Base-by-base conservation (phyloP, 2,113 vertebrate species). In the Dromas ardeola region DNA sequence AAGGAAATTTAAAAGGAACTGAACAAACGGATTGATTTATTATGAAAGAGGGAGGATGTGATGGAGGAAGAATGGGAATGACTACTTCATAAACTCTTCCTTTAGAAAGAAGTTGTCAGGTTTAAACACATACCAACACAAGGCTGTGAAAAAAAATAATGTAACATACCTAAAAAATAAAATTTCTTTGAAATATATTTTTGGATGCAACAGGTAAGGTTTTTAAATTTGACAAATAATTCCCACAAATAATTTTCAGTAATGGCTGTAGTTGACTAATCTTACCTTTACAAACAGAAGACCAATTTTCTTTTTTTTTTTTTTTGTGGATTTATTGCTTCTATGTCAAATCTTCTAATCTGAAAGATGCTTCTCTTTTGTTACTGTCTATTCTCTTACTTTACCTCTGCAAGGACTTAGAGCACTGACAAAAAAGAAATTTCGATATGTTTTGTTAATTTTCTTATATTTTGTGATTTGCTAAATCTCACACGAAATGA, bases 291-390 rank as follows among this genome's bases (percentile, higher is more conserved):
- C 7, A 84, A 81, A 55, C 1, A 47, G 11, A 29, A 43, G 2
- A n/a, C 6, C 7, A 55, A 13, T 2, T 9, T 10, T 6, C n/a
- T 22, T 34, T 61, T 55, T 11, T 5, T 2, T 9, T 10, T 6
- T 22, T 32, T 63, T 13, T 42, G 3, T 62, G 8, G 0, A 65
- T 58, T 78, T 69, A 27, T 32, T 43, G 20, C 13, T 71, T 47
- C 6, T n/a, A 7, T 20, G 21, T 7, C 7, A 84, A 42, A 47
- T 53, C 5, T 45, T 66, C 69, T 47, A 32, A 15, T 52, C 18
- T 38, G 15, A 81, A 17, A 43, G 6, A 9, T 13, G 45, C 9
- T 47, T 72, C 3, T 3, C 2, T 6, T 27, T 81, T 56, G 73
- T 43, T 52, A 11, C 20, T 70, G 4, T 4, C 25, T 21, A 6